Conservation (phyloP, 2,888 invertebrate species). For the Hesperia comma region DNA sequence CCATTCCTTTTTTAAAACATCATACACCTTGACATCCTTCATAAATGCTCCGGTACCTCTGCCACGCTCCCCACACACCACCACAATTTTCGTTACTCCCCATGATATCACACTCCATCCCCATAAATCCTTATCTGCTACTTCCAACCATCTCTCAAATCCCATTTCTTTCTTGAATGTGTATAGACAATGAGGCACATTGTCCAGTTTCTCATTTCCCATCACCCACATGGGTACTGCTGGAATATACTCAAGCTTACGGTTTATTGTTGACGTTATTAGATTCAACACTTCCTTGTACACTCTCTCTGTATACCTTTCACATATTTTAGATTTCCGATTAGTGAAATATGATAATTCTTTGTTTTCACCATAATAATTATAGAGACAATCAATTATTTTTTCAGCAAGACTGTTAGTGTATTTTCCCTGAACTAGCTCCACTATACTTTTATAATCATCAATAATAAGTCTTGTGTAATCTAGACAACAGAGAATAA, state of each 20-base stretch:
- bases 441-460: slow-evolving; percentile 58
- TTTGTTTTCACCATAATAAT: slow-evolving; percentile 33
- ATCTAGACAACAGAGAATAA: slow-evolving; percentile 69
- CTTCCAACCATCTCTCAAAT: slow-evolving; percentile 66
- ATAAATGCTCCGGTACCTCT: slow-evolving; percentile 67
- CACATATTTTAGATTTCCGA: slow-evolving; percentile 50
- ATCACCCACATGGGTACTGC: slow-evolving; percentile 60
- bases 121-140: slow-evolving; percentile 69
- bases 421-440: slow-evolving; percentile 49
- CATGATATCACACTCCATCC: slow-evolving; percentile 72
- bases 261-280: slow-evolving; percentile 53
- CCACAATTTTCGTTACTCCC: slow-evolving; percentile 64
- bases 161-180: slow-evolving; percentile 56
- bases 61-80: slow-evolving; percentile 71
- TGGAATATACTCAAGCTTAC: slow-evolving; percentile 55
- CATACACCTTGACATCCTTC: slow-evolving; percentile 69
- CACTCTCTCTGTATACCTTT: slow-evolving; percentile 63
- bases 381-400: slow-evolving; percentile 60
- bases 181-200: slow-evolving; percentile 59
- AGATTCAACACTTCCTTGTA: slow-evolving; percentile 60
- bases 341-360: slow-evolving; percentile 42
- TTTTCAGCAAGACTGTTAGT: slow-evolving; percentile 59
- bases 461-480: slow-evolving; percentile 51
- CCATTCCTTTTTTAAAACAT: slow-evolving; percentile 66
- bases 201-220: slow-evolving; percentile 52